Evolutionary conservation across 2,888 invertebrate genomes (phyloP).

Genomic region (Boloria euphrosyne): DNA sequence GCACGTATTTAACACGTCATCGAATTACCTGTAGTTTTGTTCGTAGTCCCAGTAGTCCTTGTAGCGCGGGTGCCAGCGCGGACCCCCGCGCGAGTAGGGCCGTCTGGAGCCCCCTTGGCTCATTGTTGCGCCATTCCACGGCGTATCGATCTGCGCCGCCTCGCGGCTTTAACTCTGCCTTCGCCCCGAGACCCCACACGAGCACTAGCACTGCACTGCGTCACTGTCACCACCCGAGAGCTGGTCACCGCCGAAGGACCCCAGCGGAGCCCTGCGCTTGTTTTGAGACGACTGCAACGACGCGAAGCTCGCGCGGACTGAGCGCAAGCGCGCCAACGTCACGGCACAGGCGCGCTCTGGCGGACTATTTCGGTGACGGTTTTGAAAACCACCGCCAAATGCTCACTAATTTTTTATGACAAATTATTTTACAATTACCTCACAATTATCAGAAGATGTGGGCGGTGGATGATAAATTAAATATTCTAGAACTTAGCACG

Average conservation of each 20-base stretch:
- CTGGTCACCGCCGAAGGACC: slow-evolving; percentile 48
- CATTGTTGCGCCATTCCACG: slow-evolving; percentile 70
- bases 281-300: slow-evolving; percentile 59
- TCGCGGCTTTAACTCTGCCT: slow-evolving; percentile 41
- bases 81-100: slow-evolving; percentile 76
- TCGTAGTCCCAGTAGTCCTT: slow-evolving; percentile 81
- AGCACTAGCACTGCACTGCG: slow-evolving; percentile 55
- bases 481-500: slow-evolving; percentile 5
- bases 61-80: slow-evolving; percentile 78
- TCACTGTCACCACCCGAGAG: slow-evolving; percentile 52
- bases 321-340: slow-evolving; percentile 61
- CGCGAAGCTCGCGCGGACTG: slow-evolving; percentile 65
- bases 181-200: slow-evolving; percentile 37
- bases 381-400: slow-evolving; percentile 71
- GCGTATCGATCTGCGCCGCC: slow-evolving; percentile 67
- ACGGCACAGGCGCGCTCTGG: slow-evolving; percentile 33
- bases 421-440: slow-evolving; percentile 47
- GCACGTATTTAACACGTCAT: slow-evolving; percentile 26
- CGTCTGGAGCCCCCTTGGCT: slow-evolving; percentile 76
- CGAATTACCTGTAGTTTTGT: slow-evolving; percentile 71
- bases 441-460: slow-evolving; percentile 32
- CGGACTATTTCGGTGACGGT: slow-evolving; percentile 20
- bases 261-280: slow-evolving; percentile 51
- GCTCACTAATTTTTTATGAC: slow-evolving; percentile 44
- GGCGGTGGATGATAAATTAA: slow-evolving; percentile 13